Evolutionary conservation across 2,113 vertebrate genomes (phyloP).

Genomic region (Tachysurus fulvidraco): DNA sequence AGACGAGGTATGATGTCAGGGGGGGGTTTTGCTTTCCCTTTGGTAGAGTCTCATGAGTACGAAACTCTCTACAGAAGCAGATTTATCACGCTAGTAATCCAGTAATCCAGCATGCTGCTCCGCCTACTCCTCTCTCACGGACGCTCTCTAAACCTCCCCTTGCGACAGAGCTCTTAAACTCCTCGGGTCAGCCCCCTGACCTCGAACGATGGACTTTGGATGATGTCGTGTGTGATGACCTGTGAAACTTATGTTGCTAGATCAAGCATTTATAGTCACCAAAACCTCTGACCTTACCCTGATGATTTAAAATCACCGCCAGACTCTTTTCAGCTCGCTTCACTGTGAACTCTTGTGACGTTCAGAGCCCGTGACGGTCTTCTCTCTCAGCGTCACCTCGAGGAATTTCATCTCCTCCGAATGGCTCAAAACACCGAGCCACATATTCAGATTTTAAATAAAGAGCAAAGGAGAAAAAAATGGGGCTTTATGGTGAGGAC

Average conservation of each 20-base stretch:
- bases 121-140: slow-evolving; percentile 9
- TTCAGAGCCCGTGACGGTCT: background rate
- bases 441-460: background rate
- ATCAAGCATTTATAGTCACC: slow-evolving; percentile 4
- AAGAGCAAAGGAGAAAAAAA: background rate
- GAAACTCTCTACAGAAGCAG: background rate
- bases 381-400: background rate
- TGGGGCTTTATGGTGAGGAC: slow-evolving; percentile 38
- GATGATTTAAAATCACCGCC: background rate
- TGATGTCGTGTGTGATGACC: slow-evolving; percentile 28
- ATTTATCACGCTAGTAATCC: background rate
- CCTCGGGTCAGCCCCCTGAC: slow-evolving; percentile 28
- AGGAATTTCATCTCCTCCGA: slow-evolving; percentile 19
- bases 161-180: slow-evolving; percentile 53
- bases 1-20: slow-evolving; percentile 9
- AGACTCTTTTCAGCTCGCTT: background rate
- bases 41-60: background rate
- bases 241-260: slow-evolving; percentile 27
- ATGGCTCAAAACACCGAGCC: background rate
- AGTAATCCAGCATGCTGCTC: background rate
- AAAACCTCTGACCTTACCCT: background rate
- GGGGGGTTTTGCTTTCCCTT: background rate
- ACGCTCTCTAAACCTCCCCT: slow-evolving; percentile 29
- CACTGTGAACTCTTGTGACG: background rate
- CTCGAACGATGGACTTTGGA: slow-evolving; percentile 18